Evolutionary conservation across 2,113 vertebrate genomes (phyloP), one percentile per base, ranked within the genome.

Genomic region (Pipra filicauda): DNA sequence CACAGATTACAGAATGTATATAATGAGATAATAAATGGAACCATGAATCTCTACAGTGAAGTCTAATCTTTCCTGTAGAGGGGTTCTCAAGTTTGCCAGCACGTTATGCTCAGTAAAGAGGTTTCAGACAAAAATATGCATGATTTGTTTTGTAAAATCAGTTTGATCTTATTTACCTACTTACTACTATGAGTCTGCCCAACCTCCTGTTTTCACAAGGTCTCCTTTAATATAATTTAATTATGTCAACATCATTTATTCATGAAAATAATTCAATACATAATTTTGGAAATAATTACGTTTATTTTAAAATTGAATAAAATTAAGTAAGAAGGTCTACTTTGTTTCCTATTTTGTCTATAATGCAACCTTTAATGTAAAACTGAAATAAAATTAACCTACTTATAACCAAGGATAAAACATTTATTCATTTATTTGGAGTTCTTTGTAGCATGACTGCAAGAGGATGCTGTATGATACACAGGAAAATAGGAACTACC

Each of bases 1-100:
- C 51, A 66, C n/a, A 91, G 73, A 97, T 97, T 93, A 96, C 64
- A 89, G 94, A 94, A 87, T 83, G 66, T 96, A 33, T 66, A 90
- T 93, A 43, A 70, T 65, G 77, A 88, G 64, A 93, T 93, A 96
- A 93, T 94, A 91, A 95, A 96, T 93, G 85, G 62, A 65, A 87
- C 48, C 37, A 72, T 65, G 75, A 95, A 83, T 85, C 43, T 89
- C 88, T 86, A 55, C 54, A 71, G 55, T 48, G 82, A 94, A 95
- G 44, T 55, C 48, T 93, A 94, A 96, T 96, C 70, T 73, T 94
- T 96, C 92, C 85, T 94, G 64, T 41, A 93, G 79, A 91, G 93
- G 82, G 92, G 30, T 83, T 93, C 49, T 87, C 59, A 89, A 78
- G 67, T 75, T 82, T 73, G 67, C 20, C 79, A 89, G 49, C 39